Evolutionary conservation across 2,113 vertebrate genomes (phyloP).

Genomic region (Corythaeola cristata): DNA sequence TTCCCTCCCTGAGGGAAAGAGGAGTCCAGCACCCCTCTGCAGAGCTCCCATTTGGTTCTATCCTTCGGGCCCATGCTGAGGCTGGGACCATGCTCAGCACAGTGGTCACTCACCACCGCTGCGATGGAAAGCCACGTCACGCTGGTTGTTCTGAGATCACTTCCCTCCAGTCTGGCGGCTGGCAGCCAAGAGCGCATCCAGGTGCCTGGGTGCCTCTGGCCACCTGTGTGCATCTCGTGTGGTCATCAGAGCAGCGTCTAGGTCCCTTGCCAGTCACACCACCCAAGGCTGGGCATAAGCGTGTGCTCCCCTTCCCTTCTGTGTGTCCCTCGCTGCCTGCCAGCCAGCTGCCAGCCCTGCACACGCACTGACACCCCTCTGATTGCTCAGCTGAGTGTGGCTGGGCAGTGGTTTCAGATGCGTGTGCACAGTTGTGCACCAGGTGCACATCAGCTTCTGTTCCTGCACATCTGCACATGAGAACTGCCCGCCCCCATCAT

Average conservation of each 20-base stretch:
- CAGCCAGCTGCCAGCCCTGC: neutral
- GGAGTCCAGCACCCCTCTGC: neutral
- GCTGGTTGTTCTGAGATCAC: neutral
- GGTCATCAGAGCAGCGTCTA: neutral
- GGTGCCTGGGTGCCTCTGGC: neutral
- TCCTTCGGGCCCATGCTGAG: neutral
- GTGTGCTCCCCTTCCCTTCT: neutral
- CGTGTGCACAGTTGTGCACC: neutral
- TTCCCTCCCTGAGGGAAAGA: neutral
- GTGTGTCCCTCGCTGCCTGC: neutral
- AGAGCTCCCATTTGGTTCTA: neutral
- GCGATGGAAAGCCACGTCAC: fast-evolving
- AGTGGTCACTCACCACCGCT: fast-evolving
- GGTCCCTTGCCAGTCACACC: too few species aligned
- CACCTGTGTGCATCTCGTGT: fast-evolving
- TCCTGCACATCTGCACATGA: neutral
- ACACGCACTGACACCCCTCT: fast-evolving
- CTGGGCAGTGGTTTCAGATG: neutral
- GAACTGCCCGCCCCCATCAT: fast-evolving
- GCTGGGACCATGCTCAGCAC: neutral
- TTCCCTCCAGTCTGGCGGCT: neutral
- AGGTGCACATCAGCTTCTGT: neutral
- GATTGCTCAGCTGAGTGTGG: neutral
- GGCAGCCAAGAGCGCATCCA: fast-evolving
- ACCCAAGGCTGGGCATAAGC: neutral